Percentiles rank a stretch among this genome's conserved stretches.
Conservation (phyloP, 2,888 invertebrate species). For the Ophonus ardosiacus region DNA sequence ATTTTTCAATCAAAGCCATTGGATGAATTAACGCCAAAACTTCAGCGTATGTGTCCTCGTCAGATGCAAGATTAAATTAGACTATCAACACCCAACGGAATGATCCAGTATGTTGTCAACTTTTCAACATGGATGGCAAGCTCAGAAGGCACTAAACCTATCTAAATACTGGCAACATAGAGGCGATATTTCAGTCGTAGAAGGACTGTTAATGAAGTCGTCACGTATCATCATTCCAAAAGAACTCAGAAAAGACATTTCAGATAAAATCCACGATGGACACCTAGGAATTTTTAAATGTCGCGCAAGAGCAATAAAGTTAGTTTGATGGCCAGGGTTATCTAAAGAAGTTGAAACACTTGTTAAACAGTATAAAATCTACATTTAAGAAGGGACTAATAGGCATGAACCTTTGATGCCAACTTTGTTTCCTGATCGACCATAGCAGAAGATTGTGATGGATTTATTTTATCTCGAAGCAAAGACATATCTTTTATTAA, state of each 20-base stretch:
- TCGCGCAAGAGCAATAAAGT: background rate
- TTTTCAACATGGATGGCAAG: too few relatives aligned
- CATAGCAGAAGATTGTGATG: conserved; percentile 5
- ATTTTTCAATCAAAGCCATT: conserved; percentile 70
- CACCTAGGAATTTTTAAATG: too few relatives aligned
- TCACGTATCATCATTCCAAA: background rate
- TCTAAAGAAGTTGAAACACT: conserved; percentile 1
- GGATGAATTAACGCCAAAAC: conserved; percentile 70
- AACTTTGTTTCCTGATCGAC: background rate
- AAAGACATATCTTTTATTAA: background rate
- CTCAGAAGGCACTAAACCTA: background rate
- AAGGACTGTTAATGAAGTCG: background rate
- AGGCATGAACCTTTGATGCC: conserved; percentile 4
- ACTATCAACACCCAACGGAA: too few relatives aligned
- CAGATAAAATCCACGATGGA: background rate
- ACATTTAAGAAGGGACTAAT: background rate
- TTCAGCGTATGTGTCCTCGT: conserved; percentile 70
- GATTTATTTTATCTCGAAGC: background rate
- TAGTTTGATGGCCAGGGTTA: background rate
- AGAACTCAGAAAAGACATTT: background rate
- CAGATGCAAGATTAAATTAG: background rate
- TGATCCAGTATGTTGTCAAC: too few relatives aligned
- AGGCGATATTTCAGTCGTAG: background rate
- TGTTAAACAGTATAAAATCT: background rate
- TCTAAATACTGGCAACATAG: too few relatives aligned